phyloP scores from a whole-genome alignment of 1,140 invertebrate species.

The Papilio helenus region DNA sequence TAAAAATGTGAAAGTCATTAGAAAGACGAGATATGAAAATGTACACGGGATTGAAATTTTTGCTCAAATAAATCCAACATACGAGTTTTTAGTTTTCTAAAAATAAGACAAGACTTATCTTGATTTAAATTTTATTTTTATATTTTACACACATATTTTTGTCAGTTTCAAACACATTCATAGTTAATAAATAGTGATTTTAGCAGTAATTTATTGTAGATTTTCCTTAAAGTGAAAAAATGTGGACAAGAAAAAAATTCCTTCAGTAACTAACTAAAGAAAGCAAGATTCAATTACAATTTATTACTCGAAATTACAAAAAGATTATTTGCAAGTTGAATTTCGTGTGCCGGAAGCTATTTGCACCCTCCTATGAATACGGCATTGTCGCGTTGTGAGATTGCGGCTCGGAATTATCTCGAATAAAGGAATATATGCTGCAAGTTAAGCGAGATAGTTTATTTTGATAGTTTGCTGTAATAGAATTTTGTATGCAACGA shows the following conservation, averaged over 20 bases:
- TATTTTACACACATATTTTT: too few relatives aligned
- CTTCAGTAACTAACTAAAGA: too few relatives aligned
- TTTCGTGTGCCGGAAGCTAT: not conserved
- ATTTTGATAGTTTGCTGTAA: not conserved
- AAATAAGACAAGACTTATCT: too few relatives aligned
- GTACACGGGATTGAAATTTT: not conserved
- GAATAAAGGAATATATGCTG: not conserved
- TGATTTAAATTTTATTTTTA: too few relatives aligned
- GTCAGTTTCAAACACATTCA: too few relatives aligned
- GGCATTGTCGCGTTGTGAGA: not conserved
- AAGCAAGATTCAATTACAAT: not conserved
- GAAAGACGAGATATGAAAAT: not conserved
- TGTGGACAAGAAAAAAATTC: too few relatives aligned
- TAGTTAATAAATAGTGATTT: too few relatives aligned
- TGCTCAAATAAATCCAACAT: not conserved
- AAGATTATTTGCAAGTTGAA: not conserved
- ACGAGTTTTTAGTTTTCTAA: too few relatives aligned
- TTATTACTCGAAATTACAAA: not conserved
- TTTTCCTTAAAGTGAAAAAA: too few relatives aligned
- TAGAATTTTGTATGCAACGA: not conserved
- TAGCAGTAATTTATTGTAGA: too few relatives aligned
- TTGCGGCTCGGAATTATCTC: not conserved
- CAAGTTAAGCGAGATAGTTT: not conserved
- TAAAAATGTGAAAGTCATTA: not conserved
- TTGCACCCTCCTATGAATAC: not conserved